Evolutionary conservation across 2,797 vertebrate genomes (phyloP).

Genomic region (Phoebastria nigripes): DNA sequence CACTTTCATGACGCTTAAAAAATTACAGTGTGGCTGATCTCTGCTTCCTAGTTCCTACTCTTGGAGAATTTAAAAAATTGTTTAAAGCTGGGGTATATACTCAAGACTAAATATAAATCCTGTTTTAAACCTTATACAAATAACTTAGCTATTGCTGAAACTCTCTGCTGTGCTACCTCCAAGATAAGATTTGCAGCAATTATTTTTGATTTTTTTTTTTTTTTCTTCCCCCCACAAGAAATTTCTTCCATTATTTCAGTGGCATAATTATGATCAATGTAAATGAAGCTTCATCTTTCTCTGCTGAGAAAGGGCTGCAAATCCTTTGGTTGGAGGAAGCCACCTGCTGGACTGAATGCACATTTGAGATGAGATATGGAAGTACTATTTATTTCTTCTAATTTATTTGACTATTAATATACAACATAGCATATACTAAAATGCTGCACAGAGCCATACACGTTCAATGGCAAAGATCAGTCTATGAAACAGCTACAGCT

Average conservation of each 20-base stretch:
- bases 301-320: not conserved
- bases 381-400: not conserved
- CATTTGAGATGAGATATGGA: not conserved
- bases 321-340: not conserved
- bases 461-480: not conserved
- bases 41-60: not conserved
- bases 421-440: not conserved
- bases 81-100: not conserved
- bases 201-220: not conserved
- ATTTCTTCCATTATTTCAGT: not conserved
- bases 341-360: constrained; percentile 31
- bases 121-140: not conserved
- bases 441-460: not conserved
- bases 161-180: not conserved
- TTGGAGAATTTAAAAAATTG: not conserved
- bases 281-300: not conserved
- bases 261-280: not conserved
- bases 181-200: not conserved
- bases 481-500: not conserved
- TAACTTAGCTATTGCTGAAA: not conserved
- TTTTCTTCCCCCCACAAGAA: accelerated
- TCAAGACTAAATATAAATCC: not conserved
- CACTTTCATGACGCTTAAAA: not conserved
- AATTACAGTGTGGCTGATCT: not conserved
- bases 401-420: not conserved